Base-by-base conservation (phyloP, 1,140 invertebrate species). In the Drosophila lacertosa region DNA sequence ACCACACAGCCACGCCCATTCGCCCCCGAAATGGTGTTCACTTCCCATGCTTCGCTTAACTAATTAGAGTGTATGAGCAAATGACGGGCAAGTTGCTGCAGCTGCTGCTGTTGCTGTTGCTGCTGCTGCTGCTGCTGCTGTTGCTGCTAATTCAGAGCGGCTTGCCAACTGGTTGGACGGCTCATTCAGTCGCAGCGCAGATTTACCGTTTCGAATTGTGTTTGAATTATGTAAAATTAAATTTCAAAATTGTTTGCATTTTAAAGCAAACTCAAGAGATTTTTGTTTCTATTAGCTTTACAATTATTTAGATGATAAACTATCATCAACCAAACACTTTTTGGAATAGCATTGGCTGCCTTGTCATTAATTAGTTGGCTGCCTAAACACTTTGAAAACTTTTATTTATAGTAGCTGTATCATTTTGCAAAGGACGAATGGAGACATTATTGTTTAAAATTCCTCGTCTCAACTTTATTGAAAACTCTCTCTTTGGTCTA, bases 211-310 rank as follows among this genome's bases (percentile, higher is more conserved):
- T 57, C 60, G 58, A 76, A 84, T 80, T 84, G 67, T 77, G 64
- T 74, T 77, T 86, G 73, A 84, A 84, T 84, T 77, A 86, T 86
- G 81, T 86, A 80, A 80, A 86, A 86, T 84, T 84, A 77, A 86
- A 80, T 80, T 86, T 84, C 73, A 81, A 77, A 65, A 81, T 84
- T 81, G 86, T 81, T 86, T 81, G 86, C 71, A 54, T 76, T 84
- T 63, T 68, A 64, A 70, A 73, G 44, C 40, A 54, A 65, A 72
- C 65, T 68, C 59, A 74, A 50, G 74, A 70, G 59, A n/a, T n/a
- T n/a, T n/a, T n/a, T n/a, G n/a, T n/a, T n/a, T n/a, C n/a, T n/a
- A n/a, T n/a, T n/a, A n/a, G n/a, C n/a, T n/a, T n/a, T n/a, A n/a
- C n/a, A n/a, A n/a, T n/a, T n/a, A n/a, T n/a, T n/a, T n/a, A n/a